Evolutionary conservation across 2,888 invertebrate genomes (phyloP), one percentile per base, ranked within the genome.

Genomic region (Mesochorus sp.): DNA sequence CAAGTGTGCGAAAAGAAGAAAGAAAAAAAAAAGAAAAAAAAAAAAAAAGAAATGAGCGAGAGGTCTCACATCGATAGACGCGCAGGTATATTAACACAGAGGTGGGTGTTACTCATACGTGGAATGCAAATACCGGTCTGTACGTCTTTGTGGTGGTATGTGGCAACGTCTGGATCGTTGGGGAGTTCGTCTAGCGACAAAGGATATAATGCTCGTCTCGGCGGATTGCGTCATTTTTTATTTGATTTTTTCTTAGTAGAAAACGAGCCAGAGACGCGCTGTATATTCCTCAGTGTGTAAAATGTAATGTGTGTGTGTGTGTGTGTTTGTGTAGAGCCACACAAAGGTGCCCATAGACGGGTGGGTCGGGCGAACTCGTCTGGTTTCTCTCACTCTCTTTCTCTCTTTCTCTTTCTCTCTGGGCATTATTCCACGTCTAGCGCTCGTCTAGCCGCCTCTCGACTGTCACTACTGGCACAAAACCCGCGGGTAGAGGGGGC

Each of bases 391-490:
- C n/a, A n/a, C n/a, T n/a, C n/a, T n/a, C n/a, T n/a, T n/a, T n/a
- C n/a, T n/a, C n/a, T n/a, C n/a, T n/a, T n/a, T n/a, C n/a, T n/a
- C n/a, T n/a, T n/a, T n/a, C n/a, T n/a, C 53, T 39, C 59, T 53
- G 44, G 75, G 76, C 68, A 77, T 81, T 73, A 80, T 77, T 34
- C 70, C 72, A 57, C 88, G 90, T 90, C 90, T 90, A 90, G 89
- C 88, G 88, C 82, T 87, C 85, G 90, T 90, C 90, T 90, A 89
- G 89, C 85, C 88, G 24, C 44, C 72, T 61, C 75, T 62, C 76
- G 68, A 72, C 79, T 80, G 81, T 76, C 77, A 76, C 78, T 71
- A 64, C 80, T 67, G 82, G 64, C 59, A 57, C 61, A 73, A 71
- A 73, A 37, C 70, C 68, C 62, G n/a, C 26, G 24, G 19, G 21